Evolutionary conservation across 2,888 invertebrate genomes (phyloP), one percentile per base, ranked within the genome.

Genomic region (Ochropacha duplaris): DNA sequence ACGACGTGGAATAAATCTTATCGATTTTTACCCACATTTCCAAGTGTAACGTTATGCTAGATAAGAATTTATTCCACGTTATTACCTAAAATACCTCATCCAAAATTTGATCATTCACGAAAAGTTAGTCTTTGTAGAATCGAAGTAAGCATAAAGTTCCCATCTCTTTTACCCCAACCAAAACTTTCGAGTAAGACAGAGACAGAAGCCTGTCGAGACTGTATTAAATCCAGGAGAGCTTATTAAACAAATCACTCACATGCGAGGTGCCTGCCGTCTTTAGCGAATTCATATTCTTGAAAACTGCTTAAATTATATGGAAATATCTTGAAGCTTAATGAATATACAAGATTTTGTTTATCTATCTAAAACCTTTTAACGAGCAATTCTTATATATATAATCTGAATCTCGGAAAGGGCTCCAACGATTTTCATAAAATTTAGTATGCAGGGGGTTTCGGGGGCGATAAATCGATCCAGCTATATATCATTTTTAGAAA

Each of bases 241-340:
- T 52, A 58, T 58, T 49, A 55, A 16, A 22, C 49, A 52, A 58
- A 55, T 55, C 51, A 55, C 52, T 55, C 31, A 55, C 52, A 44
- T n/a, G 19, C 44, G 9, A 19, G 9, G 36, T 4, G 9, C 1
- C 16, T 1, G 3, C 44, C 44, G 9, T 44, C 19, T 44, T 44
- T 2, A 44, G 44, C 9, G 19, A 50, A 50, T 50, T 50, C 50
- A 24, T 22, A 22, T 24, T n/a, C 26, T 12, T n/a, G 22, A 24
- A 50, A 24, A 12, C 26, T 26, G 16, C n/a, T 26, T 26, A 26
- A 16, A 16, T 50, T n/a, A 16, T 16, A 50, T 16, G 24, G n/a
- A 22, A 50, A 24, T 2, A 14, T 50, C 2, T 24, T n/a, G n/a
- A n/a, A n/a, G n/a, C 50, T 11, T n/a, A 22, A 22, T 22, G 2